Base-by-base conservation (phyloP, 1,140 invertebrate genomes). In the Drosophila yakuba region DNA sequence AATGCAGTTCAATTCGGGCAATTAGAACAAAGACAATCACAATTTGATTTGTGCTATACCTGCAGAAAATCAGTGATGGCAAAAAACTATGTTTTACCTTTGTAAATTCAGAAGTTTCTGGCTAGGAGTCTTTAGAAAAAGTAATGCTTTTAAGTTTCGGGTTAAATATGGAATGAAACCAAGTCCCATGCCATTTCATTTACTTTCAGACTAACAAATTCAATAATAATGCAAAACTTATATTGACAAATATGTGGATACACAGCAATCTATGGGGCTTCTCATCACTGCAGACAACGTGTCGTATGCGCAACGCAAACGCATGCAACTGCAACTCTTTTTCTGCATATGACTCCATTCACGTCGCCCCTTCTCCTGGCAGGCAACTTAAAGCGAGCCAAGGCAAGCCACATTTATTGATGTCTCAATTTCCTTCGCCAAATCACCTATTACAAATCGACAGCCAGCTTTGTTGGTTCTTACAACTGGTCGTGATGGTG, bases 361-460 rank as follows among this genome's bases (percentile, higher is more conserved):
- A 17, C 20, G 14, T 10, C 23, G 10, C 11, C 14, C 15, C 28
- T 32, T 17, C 56, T 17, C n/a, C 54, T 39, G 32, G 8, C 12
- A 23, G 64, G 41, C 58, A 71, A 63, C 36, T 63, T 63, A 57
- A 69, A 84, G 50, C 43, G 60, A 74, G 54, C 52, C 59, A 79
- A 44, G 64, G 48, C 75, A 82, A 83, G 82, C 75, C 88, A 76
- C 79, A 88, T 83, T 83, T 90, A 91, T 90, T 90, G 88, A 90
- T 91, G 88, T 81, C 83, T 90, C 88, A 90, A 90, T 90, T 90
- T 90, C 79, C 88, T 78, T 78, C 80, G 76, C 69, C 82, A 90
- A 90, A 90, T 91, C 88, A 90, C 88, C 82, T 83, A 85, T 90
- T 90, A 90, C 82, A 74, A 90, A 91, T 88, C 88, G 88, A 86